A percentile compares a stretch with the other conserved stretches of the same genome.
Evolutionary conservation across 2,113 vertebrate genomes (phyloP).

Genomic region (Passerina amoena): DNA sequence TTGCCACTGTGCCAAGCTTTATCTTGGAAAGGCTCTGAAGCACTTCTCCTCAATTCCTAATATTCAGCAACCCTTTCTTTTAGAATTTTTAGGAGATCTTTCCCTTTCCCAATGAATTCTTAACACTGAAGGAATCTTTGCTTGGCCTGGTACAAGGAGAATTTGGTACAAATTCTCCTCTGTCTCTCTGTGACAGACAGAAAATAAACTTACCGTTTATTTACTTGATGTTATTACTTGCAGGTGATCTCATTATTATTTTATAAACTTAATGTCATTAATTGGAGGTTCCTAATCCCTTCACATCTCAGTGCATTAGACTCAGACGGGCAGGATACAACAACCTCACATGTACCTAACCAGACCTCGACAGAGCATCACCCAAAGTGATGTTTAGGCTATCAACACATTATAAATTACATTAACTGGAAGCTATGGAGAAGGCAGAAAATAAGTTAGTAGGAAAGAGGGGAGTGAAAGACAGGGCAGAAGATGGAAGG

Average conservation of each 20-base stretch:
- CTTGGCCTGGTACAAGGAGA: neutral
- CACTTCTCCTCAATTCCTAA: neutral
- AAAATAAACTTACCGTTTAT: neutral
- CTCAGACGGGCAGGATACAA: neutral
- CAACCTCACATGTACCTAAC: neutral
- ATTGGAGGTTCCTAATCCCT: neutral
- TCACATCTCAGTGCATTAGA: neutral
- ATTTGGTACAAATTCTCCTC: neutral
- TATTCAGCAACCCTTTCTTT: neutral
- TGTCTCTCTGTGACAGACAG: neutral
- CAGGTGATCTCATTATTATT: neutral
- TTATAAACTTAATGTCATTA: neutral
- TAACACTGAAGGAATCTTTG: neutral
- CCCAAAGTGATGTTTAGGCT: neutral
- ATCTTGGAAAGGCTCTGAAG: neutral
- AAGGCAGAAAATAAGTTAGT: neutral
- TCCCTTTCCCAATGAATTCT: neutral
- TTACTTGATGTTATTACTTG: neutral
- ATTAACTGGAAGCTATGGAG: neutral
- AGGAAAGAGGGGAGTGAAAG: neutral
- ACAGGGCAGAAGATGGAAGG: neutral
- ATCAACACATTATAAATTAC: neutral
- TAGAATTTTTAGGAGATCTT: neutral
- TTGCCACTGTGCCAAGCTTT: neutral
- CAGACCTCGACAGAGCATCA: neutral